Conservation (phyloP, 1,140 invertebrate genomes). For the Atta texana region DNA sequence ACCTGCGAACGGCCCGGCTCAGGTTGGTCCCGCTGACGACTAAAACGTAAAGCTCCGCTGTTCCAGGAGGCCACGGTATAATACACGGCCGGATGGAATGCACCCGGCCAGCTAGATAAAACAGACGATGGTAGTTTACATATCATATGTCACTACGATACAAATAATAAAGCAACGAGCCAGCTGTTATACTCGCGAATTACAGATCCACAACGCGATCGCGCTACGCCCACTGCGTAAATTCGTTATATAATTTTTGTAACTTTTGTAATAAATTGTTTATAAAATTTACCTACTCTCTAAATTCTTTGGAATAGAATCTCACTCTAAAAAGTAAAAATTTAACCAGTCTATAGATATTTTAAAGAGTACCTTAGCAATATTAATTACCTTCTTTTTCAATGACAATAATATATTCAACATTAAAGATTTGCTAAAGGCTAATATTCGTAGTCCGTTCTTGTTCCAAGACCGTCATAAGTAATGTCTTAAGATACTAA, state of each 20-base stretch:
- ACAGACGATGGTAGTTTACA: conserved; percentile 52
- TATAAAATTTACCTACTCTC: neutral
- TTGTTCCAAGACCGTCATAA: too few relatives aligned
- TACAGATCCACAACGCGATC: neutral
- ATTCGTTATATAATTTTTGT: neutral
- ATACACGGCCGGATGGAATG: conserved; percentile 44
- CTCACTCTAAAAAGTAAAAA: too few relatives aligned
- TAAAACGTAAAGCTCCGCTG: conserved; percentile 60
- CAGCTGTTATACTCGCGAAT: conserved; percentile 31
- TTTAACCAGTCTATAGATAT: too few relatives aligned
- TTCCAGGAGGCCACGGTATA: conserved; percentile 43
- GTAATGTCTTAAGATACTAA: too few relatives aligned
- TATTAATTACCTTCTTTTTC: neutral
- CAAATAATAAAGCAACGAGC: conserved; percentile 47
- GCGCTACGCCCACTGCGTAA: neutral
- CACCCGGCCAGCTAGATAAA: conserved; percentile 44
- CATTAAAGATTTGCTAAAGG: neutral
- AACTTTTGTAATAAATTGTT: neutral
- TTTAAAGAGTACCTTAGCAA: neutral
- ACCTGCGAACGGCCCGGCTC: conserved; percentile 59
- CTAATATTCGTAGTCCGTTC: too few relatives aligned
- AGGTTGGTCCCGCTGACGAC: conserved; percentile 71
- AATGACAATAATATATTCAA: neutral
- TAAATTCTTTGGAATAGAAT: too few relatives aligned
- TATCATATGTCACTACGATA: conserved; percentile 49